Evolutionary conservation across 2,113 vertebrate species (phyloP), one percentile per base, ranked within the genome.

Genomic region (Cyrtonyx montezumae): DNA sequence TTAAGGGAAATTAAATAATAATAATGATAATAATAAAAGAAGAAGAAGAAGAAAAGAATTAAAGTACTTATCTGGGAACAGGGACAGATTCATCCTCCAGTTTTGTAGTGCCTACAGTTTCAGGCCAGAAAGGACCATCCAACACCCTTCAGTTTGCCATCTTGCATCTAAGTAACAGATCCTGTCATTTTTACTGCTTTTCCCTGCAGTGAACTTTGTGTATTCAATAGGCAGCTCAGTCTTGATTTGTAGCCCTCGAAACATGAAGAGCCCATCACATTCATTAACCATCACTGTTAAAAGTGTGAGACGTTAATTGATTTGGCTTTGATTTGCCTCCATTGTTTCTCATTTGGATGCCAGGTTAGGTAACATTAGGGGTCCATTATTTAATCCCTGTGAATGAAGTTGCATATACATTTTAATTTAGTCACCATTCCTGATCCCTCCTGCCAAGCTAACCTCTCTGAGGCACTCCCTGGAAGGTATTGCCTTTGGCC

Each of bases 171-270:
- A 74, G 59, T 90, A 55, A 74, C 61, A 88, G 55, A 42, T 79
- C 82, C 69, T 87, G 90, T 77, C 11, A 58, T 85, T 95, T 79
- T 87, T 77, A 74, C 25, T 28, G 32, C 18, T 67, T 83, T 89
- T 67, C 56, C 32, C 67, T 77, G 25, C 49, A 49, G 36, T 26
- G 49, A 85, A 66, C 59, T 34, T 69, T 70, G 16, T 13, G 4
- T 34, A 74, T 88, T 80, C 59, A 78, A 90, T 90, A 93, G 79
- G 37, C 25, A 70, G 34, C 23, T 83, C 76, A 67, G 65, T 32
- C 85, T 93, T 94, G 73, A 91, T 78, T 69, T 80, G 56, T 36
- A 93, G 76, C 88, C 90, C 95, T 36, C 56, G 90, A 91, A 93
- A 90, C 22, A 34, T 43, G 85, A 55, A 80, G 71, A 96, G 90